These are phyloP conservation scores for Micropterix aruncella DNA, from an alignment of 2,888 invertebrate species.

Conservation along the genomic window DNA sequence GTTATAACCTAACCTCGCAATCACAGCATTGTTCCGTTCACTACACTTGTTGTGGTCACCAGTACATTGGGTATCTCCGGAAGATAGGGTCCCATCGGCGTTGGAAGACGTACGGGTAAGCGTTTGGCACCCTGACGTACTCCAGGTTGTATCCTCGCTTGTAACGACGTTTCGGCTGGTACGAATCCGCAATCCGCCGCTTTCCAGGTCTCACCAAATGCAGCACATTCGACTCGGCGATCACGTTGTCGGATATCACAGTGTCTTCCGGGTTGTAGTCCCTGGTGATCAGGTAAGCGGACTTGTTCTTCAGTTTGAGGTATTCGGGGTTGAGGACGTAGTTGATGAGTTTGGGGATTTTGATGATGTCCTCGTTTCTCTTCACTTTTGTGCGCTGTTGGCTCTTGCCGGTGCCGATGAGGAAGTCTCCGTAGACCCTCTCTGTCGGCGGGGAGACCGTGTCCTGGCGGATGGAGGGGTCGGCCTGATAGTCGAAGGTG, in stretches of 20 bases:
- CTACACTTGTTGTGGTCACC: conserved; percentile 5
- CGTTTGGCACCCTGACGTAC: conserved; percentile 33
- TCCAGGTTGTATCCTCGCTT: conserved; percentile 36
- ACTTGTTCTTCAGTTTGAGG: conserved; percentile 25
- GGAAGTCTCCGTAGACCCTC: neutral
- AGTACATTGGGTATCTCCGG: conserved; percentile 12
- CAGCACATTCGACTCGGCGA: conserved; percentile 31
- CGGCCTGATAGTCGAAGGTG: neutral
- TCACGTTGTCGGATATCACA: conserved; percentile 28
- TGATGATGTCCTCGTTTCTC: conserved; percentile 15
- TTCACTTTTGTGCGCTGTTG: neutral
- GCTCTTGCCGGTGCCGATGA: neutral
- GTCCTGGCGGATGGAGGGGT: neutral
- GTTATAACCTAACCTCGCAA: too few species aligned
- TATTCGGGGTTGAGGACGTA: conserved; percentile 25
- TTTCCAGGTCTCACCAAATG: conserved; percentile 27
- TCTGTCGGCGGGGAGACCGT: neutral
- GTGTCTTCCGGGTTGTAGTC: conserved; percentile 23
- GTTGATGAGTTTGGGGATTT: conserved; percentile 24
- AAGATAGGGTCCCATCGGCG: conserved; percentile 30
- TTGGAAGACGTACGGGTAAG: conserved; percentile 33
- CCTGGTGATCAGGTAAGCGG: conserved; percentile 29
- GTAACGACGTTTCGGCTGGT: conserved; percentile 7
- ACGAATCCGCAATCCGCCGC: conserved; percentile 14
- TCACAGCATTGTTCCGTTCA: too few species aligned